phyloP scores from a whole-genome alignment of 2,888 invertebrate species.

The Adineta ricciae region DNA sequence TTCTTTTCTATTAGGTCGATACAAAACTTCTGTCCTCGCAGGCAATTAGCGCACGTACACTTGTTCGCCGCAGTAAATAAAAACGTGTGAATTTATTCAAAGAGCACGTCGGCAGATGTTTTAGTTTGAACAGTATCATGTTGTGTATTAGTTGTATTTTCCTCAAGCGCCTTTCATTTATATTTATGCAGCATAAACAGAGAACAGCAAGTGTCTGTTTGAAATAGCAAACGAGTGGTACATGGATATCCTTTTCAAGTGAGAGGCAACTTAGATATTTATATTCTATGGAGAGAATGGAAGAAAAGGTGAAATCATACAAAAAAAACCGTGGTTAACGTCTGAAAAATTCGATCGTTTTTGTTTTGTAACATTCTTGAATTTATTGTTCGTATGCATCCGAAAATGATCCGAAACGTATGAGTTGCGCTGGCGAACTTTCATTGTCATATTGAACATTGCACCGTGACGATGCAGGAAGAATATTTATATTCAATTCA shows the following conservation, averaged over 20 bases:
- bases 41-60: no score
- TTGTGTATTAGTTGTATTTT: no score
- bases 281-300: not conserved
- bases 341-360: not conserved
- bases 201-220: no score
- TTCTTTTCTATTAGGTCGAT: no score
- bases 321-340: not conserved
- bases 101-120: no score
- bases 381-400: not conserved
- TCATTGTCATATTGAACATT: conserved; percentile 78
- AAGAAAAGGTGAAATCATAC: not conserved
- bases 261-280: not conserved
- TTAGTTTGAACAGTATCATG: no score
- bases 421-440: not conserved
- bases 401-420: not conserved
- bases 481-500: conserved; percentile 78
- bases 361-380: not conserved
- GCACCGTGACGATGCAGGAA: conserved; percentile 88
- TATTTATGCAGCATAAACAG: no score
- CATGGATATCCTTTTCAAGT: not conserved
- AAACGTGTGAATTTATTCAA: no score
- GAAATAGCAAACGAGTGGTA: no score
- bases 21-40: no score
- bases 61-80: no score
- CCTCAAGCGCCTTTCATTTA: no score